Evolutionary conservation across 2,888 invertebrate genomes (phyloP).

Genomic region (Dryomyza anilis): DNA sequence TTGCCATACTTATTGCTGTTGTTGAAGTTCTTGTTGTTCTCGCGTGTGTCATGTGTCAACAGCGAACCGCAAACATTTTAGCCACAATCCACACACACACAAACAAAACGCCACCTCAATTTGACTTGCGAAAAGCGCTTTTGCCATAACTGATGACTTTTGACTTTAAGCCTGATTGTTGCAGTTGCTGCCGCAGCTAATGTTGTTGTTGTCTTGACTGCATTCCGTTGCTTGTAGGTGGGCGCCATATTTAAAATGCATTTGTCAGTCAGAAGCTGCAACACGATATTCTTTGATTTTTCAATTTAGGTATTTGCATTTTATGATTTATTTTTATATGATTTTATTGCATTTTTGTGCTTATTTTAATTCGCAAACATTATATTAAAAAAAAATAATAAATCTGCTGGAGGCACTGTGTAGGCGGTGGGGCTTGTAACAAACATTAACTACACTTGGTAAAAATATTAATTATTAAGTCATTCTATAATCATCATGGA

Average conservation of each 20-base stretch:
- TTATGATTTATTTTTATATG: too few relatives aligned
- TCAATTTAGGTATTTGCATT: too few relatives aligned
- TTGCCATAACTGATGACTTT: slow-evolving; percentile 10
- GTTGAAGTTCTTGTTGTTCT: background rate
- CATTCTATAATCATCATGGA: too few relatives aligned
- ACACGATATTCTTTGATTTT: too few relatives aligned
- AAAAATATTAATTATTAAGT: too few relatives aligned
- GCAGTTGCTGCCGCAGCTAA: background rate
- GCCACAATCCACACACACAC: background rate
- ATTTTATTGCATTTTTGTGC: too few relatives aligned
- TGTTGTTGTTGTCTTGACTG: background rate
- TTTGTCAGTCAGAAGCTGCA: too few relatives aligned
- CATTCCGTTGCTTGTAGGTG: slow-evolving; percentile 6
- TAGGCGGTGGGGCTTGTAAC: too few relatives aligned
- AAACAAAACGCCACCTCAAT: background rate
- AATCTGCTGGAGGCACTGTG: too few relatives aligned
- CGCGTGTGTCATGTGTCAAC: background rate
- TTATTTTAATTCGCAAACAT: too few relatives aligned
- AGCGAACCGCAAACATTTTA: background rate
- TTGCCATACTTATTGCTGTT: background rate
- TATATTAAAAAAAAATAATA: too few relatives aligned
- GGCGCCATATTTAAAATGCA: slow-evolving; percentile 6
- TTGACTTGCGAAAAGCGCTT: slow-evolving; percentile 1
- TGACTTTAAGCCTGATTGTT: background rate
- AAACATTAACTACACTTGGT: too few relatives aligned